phyloP scores from a whole-genome alignment of 2,888 invertebrate species.

The Drosophila falleni region DNA sequence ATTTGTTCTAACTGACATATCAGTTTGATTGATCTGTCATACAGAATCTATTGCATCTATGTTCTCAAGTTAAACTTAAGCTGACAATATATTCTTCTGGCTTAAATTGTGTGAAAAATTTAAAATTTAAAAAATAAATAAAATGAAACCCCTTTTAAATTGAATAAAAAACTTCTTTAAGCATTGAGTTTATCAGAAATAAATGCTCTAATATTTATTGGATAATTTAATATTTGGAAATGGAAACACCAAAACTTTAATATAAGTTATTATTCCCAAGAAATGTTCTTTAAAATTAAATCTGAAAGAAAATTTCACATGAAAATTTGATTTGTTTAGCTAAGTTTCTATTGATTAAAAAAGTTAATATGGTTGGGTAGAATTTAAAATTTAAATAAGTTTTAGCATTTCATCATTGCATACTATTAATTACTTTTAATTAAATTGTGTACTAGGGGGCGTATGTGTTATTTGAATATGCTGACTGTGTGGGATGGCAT shows the following conservation, averaged over 20 bases:
- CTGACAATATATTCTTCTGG: too few species aligned
- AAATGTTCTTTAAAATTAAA: not conserved
- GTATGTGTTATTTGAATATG: conserved; percentile 16
- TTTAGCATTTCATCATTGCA: not conserved
- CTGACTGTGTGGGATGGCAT: conserved; percentile 6
- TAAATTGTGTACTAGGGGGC: conserved; percentile 10
- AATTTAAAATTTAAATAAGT: not conserved
- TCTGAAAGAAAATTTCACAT: not conserved
- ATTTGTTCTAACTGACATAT: conserved; percentile 17
- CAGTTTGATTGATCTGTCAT: conserved; percentile 1
- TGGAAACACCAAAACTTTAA: too few species aligned
- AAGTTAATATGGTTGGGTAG: too few species aligned
- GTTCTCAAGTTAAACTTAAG: not conserved
- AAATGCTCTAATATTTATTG: too few species aligned
- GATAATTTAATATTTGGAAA: too few species aligned
- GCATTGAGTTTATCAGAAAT: too few species aligned
- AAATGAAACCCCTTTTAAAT: too few species aligned
- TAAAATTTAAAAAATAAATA: too few species aligned
- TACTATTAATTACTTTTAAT: conserved; percentile 12
- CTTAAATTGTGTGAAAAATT: too few species aligned
- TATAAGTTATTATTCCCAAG: not conserved
- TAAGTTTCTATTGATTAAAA: too few species aligned
- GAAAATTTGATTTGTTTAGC: too few species aligned
- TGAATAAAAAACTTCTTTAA: too few species aligned
- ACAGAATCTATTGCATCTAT: conserved; percentile 6